A percentile compares a stretch with the other conserved stretches of the same genome.
These are phyloP conservation scores for Eolophus roseicapilla DNA, from an alignment of 2,113 vertebrate genomes.

Conservation along the genomic window DNA sequence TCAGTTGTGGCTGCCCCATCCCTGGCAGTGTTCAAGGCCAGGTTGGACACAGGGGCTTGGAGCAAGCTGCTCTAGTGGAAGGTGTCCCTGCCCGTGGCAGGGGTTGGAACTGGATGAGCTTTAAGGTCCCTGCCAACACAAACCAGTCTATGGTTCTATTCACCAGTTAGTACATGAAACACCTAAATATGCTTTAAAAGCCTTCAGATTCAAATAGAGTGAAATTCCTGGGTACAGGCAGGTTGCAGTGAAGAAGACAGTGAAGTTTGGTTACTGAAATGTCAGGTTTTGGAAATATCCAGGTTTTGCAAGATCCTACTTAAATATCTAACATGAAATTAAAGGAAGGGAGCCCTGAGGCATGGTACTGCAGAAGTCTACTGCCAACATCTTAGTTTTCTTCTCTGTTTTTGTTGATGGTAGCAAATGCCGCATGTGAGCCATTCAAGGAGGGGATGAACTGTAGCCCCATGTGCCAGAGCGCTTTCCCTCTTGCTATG, in stretches of 20 bases:
- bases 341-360: not conserved
- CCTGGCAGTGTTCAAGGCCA: not conserved
- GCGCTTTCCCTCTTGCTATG: not conserved
- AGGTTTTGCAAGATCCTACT: not conserved
- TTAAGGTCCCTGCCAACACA: not conserved
- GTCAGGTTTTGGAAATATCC: not conserved
- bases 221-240: not conserved
- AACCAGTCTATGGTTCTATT: not conserved
- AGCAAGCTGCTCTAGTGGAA: not conserved
- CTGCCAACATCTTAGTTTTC: not conserved
- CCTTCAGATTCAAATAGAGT: not conserved
- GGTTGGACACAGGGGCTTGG: not conserved
- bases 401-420: not conserved
- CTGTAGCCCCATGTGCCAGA: not conserved
- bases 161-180: not conserved
- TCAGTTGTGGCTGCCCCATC: not conserved
- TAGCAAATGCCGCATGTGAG: not conserved
- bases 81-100: not conserved
- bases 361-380: not conserved
- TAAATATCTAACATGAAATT: not conserved
- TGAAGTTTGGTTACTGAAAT: not conserved
- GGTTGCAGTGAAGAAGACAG: not conserved
- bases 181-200: not conserved
- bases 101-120: not conserved
- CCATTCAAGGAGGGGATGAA: accelerated